Conservation (phyloP, 2,888 invertebrate genomes). For the Stenodera caucasica region DNA sequence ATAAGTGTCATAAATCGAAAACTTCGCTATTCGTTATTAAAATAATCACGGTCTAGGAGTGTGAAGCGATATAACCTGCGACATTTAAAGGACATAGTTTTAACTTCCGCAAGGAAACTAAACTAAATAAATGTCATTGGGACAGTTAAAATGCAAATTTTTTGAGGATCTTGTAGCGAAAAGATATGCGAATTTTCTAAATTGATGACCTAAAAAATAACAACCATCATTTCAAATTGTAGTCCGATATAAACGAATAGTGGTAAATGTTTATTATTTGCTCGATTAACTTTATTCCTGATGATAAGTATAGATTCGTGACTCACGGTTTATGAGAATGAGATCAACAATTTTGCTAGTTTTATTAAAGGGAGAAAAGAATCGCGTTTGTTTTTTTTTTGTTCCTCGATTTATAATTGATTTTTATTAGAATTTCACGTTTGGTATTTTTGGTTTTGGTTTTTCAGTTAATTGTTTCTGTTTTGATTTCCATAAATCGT, state of each 20-base stretch:
- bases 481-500: background rate
- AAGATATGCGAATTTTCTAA: no score
- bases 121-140: no score
- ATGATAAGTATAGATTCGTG: constrained; percentile 6
- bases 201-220: background rate
- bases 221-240: background rate
- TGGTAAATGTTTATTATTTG: constrained; percentile 4
- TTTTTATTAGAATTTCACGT: background rate
- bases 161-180: no score
- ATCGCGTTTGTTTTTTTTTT: background rate
- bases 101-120: no score
- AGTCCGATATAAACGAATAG: background rate
- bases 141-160: no score
- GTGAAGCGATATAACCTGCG: no score
- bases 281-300: background rate
- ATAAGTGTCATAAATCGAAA: no score
- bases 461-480: background rate
- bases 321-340: background rate
- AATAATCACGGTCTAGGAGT: no score
- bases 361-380: no score
- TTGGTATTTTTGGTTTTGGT: background rate
- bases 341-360: no score
- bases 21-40: no score
- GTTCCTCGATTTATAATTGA: background rate
- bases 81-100: no score